Percentiles rank a stretch among this genome's conserved stretches.
These are phyloP conservation scores for Heliopora coerulea DNA, from an alignment of 92 coral and sea anemone species.

Conservation along the genomic window DNA sequence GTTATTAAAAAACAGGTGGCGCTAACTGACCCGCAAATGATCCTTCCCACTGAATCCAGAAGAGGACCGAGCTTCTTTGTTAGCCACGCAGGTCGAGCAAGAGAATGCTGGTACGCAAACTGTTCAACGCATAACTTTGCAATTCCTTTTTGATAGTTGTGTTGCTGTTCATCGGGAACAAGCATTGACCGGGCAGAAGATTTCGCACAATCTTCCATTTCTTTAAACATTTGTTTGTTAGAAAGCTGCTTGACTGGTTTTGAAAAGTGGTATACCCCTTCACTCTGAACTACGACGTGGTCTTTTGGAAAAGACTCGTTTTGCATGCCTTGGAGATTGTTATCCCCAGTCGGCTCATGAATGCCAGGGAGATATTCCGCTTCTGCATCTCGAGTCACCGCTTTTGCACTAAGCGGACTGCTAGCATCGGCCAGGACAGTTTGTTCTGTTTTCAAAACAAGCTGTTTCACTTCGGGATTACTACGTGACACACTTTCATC, in stretches of 20 bases:
- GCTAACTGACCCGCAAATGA: not conserved
- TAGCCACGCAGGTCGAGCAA: not conserved
- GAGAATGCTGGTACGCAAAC: not conserved
- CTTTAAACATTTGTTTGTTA: not conserved
- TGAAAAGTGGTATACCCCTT: not conserved
- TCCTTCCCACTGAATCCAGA: not conserved
- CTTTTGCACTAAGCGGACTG: too few species aligned
- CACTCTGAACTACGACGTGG: too few species aligned
- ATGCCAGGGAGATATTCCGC: too few species aligned
- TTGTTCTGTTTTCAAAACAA: too few species aligned
- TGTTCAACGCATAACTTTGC: not conserved
- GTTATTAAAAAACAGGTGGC: slow-evolving; percentile 21
- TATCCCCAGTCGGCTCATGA: too few species aligned
- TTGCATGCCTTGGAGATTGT: too few species aligned
- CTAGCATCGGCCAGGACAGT: too few species aligned
- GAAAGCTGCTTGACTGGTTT: not conserved
- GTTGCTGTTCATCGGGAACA: not conserved
- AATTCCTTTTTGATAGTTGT: not conserved
- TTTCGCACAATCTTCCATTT: not conserved
- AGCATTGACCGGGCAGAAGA: not conserved
- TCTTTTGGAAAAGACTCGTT: not conserved
- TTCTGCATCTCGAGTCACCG: too few species aligned
- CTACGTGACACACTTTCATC: not conserved
- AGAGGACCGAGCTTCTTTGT: not conserved
- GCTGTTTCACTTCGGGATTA: not conserved